Percentiles rank a stretch among this genome's conserved stretches.
Conservation (phyloP, 1,140 invertebrate genomes). For the Ruditapes philippinarum region DNA sequence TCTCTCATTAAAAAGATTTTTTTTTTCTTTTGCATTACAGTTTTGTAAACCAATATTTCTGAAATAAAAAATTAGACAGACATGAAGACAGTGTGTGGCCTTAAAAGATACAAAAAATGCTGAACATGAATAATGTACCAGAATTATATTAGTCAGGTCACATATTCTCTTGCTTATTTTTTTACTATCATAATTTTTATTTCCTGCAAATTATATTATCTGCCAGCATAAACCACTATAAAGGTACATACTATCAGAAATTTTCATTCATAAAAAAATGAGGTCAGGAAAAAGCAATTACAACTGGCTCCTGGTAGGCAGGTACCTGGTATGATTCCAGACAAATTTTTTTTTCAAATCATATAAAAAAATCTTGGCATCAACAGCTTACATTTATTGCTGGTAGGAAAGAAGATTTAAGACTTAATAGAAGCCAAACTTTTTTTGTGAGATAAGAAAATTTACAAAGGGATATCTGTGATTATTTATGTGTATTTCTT, state of each 20-base stretch:
- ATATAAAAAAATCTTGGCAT: neutral
- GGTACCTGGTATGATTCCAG: neutral
- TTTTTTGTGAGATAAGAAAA: slow-evolving; percentile 5
- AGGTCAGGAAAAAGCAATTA: neutral
- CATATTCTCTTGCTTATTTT: no score
- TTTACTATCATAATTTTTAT: no score
- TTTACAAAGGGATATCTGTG: neutral
- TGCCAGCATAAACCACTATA: no score
- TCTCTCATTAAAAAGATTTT: no score
- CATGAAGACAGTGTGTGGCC: no score
- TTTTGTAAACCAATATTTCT: no score
- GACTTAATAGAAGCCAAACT: slow-evolving; percentile 4
- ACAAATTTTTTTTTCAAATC: neutral
- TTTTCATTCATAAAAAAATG: neutral
- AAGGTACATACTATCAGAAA: neutral
- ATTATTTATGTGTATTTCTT: slow-evolving; percentile 5
- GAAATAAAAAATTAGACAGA: no score
- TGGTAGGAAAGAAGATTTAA: slow-evolving; percentile 10
- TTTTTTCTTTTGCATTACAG: no score
- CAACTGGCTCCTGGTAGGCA: neutral
- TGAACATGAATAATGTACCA: no score
- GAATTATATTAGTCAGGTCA: no score
- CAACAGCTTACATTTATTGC: neutral
- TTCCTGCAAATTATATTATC: no score
- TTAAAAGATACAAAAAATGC: no score